phyloP scores from a whole-genome alignment of 2,113 vertebrate genomes.

The Castor canadensis region DNA sequence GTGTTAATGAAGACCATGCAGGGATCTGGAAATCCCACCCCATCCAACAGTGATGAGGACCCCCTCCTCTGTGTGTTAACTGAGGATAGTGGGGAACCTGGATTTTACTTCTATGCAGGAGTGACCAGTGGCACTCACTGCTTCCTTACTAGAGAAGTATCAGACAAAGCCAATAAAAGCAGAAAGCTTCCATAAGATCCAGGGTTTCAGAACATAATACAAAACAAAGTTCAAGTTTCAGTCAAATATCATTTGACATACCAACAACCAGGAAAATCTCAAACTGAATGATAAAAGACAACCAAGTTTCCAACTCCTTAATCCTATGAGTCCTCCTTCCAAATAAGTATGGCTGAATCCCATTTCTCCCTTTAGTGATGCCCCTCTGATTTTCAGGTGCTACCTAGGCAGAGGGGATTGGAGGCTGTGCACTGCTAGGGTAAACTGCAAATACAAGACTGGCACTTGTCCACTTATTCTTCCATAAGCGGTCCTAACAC shows the following conservation, averaged over 20 bases:
- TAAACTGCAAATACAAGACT: neutral
- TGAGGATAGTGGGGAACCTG: neutral
- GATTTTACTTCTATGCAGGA: neutral
- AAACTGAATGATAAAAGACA: neutral
- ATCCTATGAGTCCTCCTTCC: neutral
- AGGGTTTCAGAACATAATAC: neutral
- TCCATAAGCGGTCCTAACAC: neutral
- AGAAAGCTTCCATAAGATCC: neutral
- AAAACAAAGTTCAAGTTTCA: neutral
- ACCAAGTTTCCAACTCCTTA: neutral
- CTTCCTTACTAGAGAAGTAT: neutral
- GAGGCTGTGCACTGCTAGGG: too few species aligned
- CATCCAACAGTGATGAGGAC: neutral
- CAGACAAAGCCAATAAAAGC: neutral
- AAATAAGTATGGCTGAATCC: neutral
- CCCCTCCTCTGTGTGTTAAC: neutral
- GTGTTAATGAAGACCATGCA: neutral
- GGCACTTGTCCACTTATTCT: neutral
- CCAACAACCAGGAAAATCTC: neutral
- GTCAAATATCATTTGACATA: neutral
- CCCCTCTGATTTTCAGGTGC: neutral
- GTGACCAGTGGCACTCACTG: neutral
- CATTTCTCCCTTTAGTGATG: neutral
- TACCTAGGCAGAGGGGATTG: neutral
- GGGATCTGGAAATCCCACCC: neutral